phyloP scores from a whole-genome alignment of 1,140 invertebrate genomes.

The Aporrectodea caliginosa region DNA sequence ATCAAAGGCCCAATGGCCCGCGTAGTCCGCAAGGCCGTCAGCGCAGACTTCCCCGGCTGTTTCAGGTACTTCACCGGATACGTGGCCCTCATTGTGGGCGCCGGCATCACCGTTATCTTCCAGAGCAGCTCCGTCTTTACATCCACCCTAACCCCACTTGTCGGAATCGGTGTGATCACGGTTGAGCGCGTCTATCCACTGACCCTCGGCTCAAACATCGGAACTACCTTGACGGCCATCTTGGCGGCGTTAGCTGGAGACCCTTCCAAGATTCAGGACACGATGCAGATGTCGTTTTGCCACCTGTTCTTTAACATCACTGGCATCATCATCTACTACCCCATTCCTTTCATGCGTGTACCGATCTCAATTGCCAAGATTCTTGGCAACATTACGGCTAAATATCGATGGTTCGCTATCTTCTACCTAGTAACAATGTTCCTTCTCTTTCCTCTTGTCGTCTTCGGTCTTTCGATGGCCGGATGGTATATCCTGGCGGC shows the following conservation, averaged over 20 bases:
- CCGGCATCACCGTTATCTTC: slow-evolving; percentile 59
- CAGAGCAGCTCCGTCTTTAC: slow-evolving; percentile 63
- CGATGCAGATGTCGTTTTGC: slow-evolving; percentile 28
- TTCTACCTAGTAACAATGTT: slow-evolving; percentile 61
- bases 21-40: slow-evolving; percentile 56
- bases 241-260: slow-evolving; percentile 56
- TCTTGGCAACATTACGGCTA: slow-evolving; percentile 59
- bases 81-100: slow-evolving; percentile 58
- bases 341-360: slow-evolving; percentile 59
- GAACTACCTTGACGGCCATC: slow-evolving; percentile 60
- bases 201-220: slow-evolving; percentile 61
- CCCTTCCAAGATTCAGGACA: background rate
- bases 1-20: slow-evolving; percentile 55
- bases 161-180: slow-evolving; percentile 60
- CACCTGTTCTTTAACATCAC: slow-evolving; percentile 51
- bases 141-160: slow-evolving; percentile 61
- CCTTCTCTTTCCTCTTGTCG: slow-evolving; percentile 56
- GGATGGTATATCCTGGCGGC: slow-evolving; percentile 43
- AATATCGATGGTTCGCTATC: slow-evolving; percentile 62
- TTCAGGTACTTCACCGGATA: slow-evolving; percentile 57
- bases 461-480: slow-evolving; percentile 56
- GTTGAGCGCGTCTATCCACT: slow-evolving; percentile 61
- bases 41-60: slow-evolving; percentile 56
- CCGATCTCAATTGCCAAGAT: slow-evolving; percentile 60
- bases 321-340: slow-evolving; percentile 62